Base-by-base conservation (phyloP, 1,140 invertebrate genomes). In the Tetramorium parvispinum region DNA sequence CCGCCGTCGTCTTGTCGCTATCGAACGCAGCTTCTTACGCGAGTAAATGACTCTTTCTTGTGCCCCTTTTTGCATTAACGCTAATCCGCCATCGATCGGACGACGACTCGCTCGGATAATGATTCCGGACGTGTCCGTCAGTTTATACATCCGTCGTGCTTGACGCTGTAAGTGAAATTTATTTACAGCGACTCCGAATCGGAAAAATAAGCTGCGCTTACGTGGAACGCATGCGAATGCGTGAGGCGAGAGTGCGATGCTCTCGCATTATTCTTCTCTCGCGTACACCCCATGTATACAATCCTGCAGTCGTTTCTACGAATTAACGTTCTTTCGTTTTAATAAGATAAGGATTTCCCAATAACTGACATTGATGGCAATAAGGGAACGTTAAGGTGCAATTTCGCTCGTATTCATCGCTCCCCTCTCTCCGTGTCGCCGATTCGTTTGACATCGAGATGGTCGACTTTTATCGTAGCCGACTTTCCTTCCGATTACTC, bases 401-500 rank as follows among this genome's bases (percentile, higher is more conserved):
- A n/a, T 78, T 85, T 66, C 21, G 66, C 6, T 85, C 18, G 13
- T 11, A 77, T 77, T 7, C 40, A 8, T 11, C 2, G 32, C 32
- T 37, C 5, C 13, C 11, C 46, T 10, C 43, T 65, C 27, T 21
- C 40, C 27, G 4, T 13, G 16, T 27, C 40, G 43, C 18, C 46
- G 59, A 43, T 32, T 55, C 27, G 27, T 43, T 65, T 37, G 51
- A 82, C 49, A 82, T 71, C 65, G 51, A 81, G 78, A 37, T 43
- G 3, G 27, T 68, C 27, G 49, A 85, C 57, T 87, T 77, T 78
- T 85, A 46, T 78, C 82, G 13, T 27, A 49, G 24, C 49, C 46
- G 85, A 87, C 82, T 87, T 87, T 85, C 82, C 53, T 82, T 16
- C 51, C 37, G 79, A 71, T 68, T 57, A 43, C 37, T 43, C 40